These are phyloP conservation scores for Aurelia aurita DNA, from an alignment of 30 jellyfish, hydroid and myxozoan genomes.

Conservation along the genomic window DNA sequence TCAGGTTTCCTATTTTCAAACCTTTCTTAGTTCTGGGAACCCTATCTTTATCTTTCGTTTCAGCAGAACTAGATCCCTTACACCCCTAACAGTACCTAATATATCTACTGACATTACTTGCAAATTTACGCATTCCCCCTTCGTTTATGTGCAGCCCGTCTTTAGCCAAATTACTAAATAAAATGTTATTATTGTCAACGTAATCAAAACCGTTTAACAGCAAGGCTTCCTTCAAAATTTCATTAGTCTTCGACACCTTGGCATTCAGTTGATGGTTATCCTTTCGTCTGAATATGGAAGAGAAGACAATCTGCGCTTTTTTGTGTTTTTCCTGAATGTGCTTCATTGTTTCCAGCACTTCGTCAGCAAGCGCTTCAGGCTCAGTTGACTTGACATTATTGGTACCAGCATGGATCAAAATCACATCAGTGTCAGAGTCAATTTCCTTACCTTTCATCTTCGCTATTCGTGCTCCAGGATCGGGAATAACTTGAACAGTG, in stretches of 20 bases:
- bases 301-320: conserved; percentile 21
- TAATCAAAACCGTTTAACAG: background rate
- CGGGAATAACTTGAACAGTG: background rate
- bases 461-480: conserved; percentile 20
- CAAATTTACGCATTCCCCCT: too few species aligned
- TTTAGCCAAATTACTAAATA: background rate
- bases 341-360: conserved; percentile 14
- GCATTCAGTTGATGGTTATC: background rate
- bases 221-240: too few species aligned
- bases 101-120: background rate
- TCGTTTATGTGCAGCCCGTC: conserved; percentile 20
- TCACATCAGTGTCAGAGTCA: conserved; percentile 11
- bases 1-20: conserved; percentile 20
- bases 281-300: background rate
- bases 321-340: background rate
- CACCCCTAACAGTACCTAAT: background rate
- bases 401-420: conserved; percentile 15
- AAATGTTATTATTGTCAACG: background rate
- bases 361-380: conserved; percentile 10
- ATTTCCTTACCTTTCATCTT: conserved; percentile 11
- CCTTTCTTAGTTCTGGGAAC: conserved; percentile 30
- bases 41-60: background rate
- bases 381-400: conserved; percentile 1
- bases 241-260: too few species aligned
- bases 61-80: conserved; percentile 18